phyloP scores from a whole-genome alignment of 2,113 vertebrate genomes.

The Lophotis ruficrista region DNA sequence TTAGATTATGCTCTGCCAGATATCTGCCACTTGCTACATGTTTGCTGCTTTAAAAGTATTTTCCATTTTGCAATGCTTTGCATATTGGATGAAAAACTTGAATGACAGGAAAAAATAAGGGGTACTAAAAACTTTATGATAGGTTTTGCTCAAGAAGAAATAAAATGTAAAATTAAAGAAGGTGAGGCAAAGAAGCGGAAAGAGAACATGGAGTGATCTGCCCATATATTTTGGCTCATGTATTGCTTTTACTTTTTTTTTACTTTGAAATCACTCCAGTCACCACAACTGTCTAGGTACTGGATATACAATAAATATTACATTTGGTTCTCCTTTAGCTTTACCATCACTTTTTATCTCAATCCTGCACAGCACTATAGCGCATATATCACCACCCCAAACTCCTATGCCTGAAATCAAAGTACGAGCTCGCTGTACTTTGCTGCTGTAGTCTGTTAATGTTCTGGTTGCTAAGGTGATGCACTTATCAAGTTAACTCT shows the following conservation, averaged over 20 bases:
- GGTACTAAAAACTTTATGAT: background rate
- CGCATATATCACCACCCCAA: background rate
- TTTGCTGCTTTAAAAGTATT: background rate
- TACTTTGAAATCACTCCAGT: background rate
- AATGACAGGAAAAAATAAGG: background rate
- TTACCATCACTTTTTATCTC: background rate
- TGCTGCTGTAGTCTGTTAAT: background rate
- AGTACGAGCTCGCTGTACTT: background rate
- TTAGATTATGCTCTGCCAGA: background rate
- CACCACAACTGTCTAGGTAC: background rate
- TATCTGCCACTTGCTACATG: background rate
- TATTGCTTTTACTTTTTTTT: background rate
- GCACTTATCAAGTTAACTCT: background rate
- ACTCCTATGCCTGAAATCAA: background rate
- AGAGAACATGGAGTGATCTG: background rate
- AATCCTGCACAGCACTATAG: background rate
- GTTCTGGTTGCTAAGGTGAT: conserved; percentile 30
- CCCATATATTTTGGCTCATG: background rate
- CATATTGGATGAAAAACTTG: background rate
- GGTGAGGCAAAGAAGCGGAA: background rate
- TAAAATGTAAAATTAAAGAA: background rate
- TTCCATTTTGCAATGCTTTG: background rate
- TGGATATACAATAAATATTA: background rate
- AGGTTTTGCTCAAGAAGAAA: background rate
- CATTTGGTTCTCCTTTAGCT: background rate